Evolutionary conservation across 2,797 vertebrate species (phyloP).

Genomic region (Bufotes viridis): DNA sequence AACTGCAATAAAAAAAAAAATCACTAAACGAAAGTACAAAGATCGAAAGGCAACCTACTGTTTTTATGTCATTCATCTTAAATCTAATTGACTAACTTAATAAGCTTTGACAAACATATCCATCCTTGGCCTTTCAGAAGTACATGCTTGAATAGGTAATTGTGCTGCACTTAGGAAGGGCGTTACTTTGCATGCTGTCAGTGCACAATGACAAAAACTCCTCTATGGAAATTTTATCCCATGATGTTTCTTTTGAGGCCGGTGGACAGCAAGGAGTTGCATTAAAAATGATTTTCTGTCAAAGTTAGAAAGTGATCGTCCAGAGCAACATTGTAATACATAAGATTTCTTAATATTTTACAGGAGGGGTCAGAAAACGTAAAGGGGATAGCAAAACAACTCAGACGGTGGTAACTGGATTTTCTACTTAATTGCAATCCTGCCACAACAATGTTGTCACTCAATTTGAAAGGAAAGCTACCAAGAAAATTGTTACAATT

Average conservation of each 20-base stretch:
- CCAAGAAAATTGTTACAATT: neutral
- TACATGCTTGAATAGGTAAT: conserved; percentile 65
- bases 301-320: conserved; percentile 72
- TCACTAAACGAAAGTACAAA: conserved; percentile 25
- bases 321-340: conserved; percentile 45
- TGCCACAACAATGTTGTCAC: conserved; percentile 33
- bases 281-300: conserved; percentile 78
- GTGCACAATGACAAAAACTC: conserved; percentile 65
- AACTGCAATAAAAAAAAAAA: conserved; percentile 11
- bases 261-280: conserved; percentile 69
- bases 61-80: conserved; percentile 48
- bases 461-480: conserved; percentile 19
- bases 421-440: conserved; percentile 18
- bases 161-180: conserved; percentile 65
- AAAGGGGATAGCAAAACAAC: neutral
- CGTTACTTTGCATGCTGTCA: conserved; percentile 66
- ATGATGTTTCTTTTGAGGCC: conserved; percentile 73
- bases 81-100: conserved; percentile 65
- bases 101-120: conserved; percentile 70
- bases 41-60: conserved; percentile 40
- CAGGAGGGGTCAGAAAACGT: conserved; percentile 14
- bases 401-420: conserved; percentile 37
- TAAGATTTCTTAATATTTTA: conserved; percentile 46
- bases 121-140: conserved; percentile 67
- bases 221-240: conserved; percentile 67